phyloP scores from a whole-genome alignment of 2,797 vertebrate species.

The Diglossa cyanea region DNA sequence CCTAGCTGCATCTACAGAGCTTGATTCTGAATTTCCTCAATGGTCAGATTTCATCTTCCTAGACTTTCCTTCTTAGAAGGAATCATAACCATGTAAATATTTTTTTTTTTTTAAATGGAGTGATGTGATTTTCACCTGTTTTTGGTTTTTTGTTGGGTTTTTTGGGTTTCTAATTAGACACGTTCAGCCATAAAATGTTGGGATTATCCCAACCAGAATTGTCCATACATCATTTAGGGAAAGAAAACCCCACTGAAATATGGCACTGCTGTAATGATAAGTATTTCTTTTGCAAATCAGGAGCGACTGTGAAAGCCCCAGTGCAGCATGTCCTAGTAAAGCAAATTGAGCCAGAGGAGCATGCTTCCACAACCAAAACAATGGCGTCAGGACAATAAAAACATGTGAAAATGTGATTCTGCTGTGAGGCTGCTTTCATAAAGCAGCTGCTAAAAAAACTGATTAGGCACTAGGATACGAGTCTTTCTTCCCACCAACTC shows the following conservation, averaged over 20 bases:
- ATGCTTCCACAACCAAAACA: neutral
- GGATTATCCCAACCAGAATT: neutral
- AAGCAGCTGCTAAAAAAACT: neutral
- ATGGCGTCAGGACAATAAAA: neutral
- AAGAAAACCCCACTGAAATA: neutral
- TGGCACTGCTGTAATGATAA: neutral
- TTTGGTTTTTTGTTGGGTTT: neutral
- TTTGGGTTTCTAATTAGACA: neutral
- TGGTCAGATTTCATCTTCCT: neutral
- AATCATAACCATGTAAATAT: neutral
- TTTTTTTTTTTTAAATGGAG: neutral
- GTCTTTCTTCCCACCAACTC: neutral
- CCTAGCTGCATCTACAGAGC: neutral
- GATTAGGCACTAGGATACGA: neutral
- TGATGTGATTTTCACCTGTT: neutral
- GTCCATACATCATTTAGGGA: fast-evolving
- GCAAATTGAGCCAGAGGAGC: neutral
- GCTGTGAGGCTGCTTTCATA: neutral
- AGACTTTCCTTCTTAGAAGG: neutral
- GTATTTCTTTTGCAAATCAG: neutral
- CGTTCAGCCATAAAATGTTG: neutral
- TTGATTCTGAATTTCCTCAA: neutral
- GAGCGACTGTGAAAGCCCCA: neutral
- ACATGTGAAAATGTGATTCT: neutral
- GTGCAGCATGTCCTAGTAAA: neutral